These are phyloP conservation scores for Chauna torquata DNA, from an alignment of 2,113 vertebrate genomes.

Conservation along the genomic window DNA sequence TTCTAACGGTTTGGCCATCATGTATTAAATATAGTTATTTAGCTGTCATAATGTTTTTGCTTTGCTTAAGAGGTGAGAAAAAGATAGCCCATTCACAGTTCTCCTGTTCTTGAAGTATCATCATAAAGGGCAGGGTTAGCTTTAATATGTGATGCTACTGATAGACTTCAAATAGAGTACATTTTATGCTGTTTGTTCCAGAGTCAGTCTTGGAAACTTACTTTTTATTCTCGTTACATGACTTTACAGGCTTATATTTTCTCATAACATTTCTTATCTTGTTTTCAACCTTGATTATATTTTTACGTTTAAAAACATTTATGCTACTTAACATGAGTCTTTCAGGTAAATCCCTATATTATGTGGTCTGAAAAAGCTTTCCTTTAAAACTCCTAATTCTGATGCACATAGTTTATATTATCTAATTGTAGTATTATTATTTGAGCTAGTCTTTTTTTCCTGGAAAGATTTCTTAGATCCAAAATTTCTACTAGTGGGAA, in stretches of 20 bases:
- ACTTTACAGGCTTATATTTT: not conserved
- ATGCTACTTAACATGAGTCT: not conserved
- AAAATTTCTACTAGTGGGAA: not conserved
- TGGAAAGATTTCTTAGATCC: not conserved
- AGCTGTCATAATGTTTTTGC: conserved; percentile 33
- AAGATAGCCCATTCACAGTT: not conserved
- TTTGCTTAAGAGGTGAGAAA: conserved; percentile 27
- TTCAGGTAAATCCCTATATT: not conserved
- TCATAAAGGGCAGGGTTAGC: not conserved
- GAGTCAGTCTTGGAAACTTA: not conserved
- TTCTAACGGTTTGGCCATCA: not conserved
- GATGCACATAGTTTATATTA: not conserved
- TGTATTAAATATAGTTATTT: conserved; percentile 22
- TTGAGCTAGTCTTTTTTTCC: not conserved
- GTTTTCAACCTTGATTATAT: not conserved
- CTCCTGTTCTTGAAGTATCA: not conserved
- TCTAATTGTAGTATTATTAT: not conserved
- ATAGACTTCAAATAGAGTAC: not conserved
- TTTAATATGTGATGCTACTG: not conserved
- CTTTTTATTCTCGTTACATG: not conserved
- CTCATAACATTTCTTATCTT: not conserved
- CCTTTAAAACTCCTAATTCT: not conserved
- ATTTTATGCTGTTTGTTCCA: not conserved
- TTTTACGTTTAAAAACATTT: not conserved
- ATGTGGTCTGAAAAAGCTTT: not conserved